phyloP scores from a whole-genome alignment of 1,140 invertebrate species.

The Neodiprion fabricii region DNA sequence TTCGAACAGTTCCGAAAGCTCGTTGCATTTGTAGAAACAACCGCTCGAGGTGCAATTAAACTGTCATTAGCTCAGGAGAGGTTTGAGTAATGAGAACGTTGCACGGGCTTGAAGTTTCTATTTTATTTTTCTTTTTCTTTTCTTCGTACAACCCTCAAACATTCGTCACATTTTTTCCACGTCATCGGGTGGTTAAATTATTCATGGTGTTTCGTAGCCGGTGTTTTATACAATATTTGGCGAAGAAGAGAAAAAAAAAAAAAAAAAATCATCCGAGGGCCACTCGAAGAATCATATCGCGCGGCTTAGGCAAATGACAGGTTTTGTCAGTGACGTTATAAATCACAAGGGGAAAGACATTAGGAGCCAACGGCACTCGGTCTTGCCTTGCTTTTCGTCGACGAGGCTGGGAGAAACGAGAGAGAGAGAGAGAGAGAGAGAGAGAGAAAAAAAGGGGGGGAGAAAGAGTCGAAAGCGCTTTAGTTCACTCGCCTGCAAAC shows the following conservation, averaged over 20 bases:
- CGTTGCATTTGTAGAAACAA: too few species aligned
- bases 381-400: not conserved
- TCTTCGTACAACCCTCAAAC: not conserved
- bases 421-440: too few species aligned
- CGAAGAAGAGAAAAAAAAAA: not conserved
- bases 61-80: not conserved
- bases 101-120: not conserved
- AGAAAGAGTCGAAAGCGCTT: too few species aligned
- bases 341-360: not conserved
- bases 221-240: not conserved
- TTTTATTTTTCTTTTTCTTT: not conserved
- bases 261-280: not conserved
- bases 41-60: not conserved
- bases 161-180: too few species aligned
- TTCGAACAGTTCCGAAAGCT: too few species aligned
- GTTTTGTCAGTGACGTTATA: constrained; percentile 3
- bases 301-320: not conserved
- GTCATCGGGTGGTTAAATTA: too few species aligned
- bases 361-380: not conserved
- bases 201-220: too few species aligned
- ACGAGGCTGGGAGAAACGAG: too few species aligned
- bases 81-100: too few species aligned
- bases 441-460: too few species aligned
- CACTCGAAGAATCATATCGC: not conserved
- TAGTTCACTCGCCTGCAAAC: too few species aligned